phyloP scores from a whole-genome alignment of 2,888 invertebrate genomes.

The Busseola fusca region DNA sequence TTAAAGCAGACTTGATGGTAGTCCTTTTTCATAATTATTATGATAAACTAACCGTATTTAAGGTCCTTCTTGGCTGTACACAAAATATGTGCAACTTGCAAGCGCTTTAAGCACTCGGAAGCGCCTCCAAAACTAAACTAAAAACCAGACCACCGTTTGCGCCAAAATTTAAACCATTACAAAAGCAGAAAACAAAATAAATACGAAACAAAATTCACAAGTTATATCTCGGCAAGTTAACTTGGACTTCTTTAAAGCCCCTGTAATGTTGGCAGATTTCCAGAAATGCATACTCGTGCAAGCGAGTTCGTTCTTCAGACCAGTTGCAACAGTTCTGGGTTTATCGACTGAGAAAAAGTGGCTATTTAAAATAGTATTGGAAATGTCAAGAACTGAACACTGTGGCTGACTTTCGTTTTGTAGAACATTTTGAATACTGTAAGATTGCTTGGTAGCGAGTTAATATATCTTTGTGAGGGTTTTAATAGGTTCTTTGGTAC shows the following conservation, averaged over 20 bases:
- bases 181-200: conserved; percentile 51
- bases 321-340: conserved; percentile 32
- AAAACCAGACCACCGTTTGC: conserved; percentile 21
- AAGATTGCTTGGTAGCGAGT: not conserved
- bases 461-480: conserved; percentile 15
- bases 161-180: conserved; percentile 36
- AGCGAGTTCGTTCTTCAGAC: conserved; percentile 34
- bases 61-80: not conserved
- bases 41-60: no score
- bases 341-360: conserved; percentile 47
- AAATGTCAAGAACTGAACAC: conserved; percentile 49
- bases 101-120: not conserved
- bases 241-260: conserved; percentile 49
- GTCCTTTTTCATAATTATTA: not conserved
- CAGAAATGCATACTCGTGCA: conserved; percentile 52
- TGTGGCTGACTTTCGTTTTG: conserved; percentile 37
- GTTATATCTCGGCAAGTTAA: conserved; percentile 51
- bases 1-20: no score
- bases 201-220: conserved; percentile 49
- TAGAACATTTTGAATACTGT: conserved; percentile 7
- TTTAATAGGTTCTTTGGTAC: conserved; percentile 13
- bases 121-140: conserved; percentile 12
- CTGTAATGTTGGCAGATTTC: conserved; percentile 59
- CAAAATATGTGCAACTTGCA: not conserved
- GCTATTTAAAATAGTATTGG: conserved; percentile 56